A percentile compares a stretch with the other conserved stretches of the same genome.
These are phyloP conservation scores for Acanthosepion esculentum DNA, from an alignment of 2,888 invertebrate genomes.

Conservation along the genomic window DNA sequence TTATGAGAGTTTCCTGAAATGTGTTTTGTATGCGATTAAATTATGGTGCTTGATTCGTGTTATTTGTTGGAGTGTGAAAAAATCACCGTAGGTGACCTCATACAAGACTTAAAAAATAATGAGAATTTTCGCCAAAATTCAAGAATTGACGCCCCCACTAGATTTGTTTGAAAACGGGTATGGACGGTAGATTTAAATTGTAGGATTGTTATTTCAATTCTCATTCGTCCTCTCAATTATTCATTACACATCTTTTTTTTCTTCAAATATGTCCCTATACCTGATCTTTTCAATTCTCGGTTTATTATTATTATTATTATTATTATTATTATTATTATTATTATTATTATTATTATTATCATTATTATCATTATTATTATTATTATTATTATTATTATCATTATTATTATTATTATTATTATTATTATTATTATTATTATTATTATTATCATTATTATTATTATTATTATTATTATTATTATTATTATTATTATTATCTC, in stretches of 20 bases:
- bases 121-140: neutral
- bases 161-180: neutral
- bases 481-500: no score
- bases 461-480: no score
- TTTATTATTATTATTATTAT: no score
- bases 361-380: no score
- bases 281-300: no score
- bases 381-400: no score
- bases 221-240: neutral
- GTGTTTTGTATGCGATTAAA: neutral
- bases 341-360: no score
- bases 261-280: neutral
- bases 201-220: neutral
- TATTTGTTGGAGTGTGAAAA: neutral
- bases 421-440: no score
- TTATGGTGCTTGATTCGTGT: neutral
- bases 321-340: no score
- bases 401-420: no score
- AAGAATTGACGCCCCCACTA: accelerated
- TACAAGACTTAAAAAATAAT: neutral
- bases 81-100: neutral
- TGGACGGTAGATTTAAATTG: no score
- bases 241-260: neutral
- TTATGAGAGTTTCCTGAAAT: neutral
- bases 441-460: no score